Evolutionary conservation across 2,888 invertebrate genomes (phyloP).

Genomic region (Protophormia terraenovae): DNA sequence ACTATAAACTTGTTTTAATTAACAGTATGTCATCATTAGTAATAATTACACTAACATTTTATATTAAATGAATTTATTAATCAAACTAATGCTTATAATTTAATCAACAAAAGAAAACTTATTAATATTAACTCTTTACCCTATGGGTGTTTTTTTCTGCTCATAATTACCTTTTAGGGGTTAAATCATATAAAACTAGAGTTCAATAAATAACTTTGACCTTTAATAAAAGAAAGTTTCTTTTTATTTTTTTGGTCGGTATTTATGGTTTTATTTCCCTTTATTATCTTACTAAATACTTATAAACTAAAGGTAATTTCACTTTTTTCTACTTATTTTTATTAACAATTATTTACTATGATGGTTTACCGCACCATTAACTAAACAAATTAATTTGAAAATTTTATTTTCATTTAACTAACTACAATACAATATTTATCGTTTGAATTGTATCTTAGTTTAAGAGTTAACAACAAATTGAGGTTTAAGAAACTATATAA

Average conservation of each 20-base stretch:
- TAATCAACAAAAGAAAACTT: not conserved
- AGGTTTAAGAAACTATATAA: not conserved
- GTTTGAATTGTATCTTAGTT: not conserved
- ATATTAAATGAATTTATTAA: not conserved
- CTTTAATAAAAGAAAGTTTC: not conserved
- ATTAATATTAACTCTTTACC: not conserved
- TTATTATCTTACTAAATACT: not conserved
- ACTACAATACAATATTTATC: not conserved
- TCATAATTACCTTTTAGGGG: not conserved
- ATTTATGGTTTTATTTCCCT: not conserved
- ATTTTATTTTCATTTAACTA: too few relatives aligned
- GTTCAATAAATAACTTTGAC: not conserved
- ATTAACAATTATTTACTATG: too few relatives aligned
- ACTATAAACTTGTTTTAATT: not conserved
- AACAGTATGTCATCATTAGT: not conserved
- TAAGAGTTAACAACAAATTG: not conserved
- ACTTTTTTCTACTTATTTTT: not conserved
- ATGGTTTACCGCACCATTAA: not conserved
- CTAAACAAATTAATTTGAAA: not conserved
- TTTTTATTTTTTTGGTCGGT: not conserved
- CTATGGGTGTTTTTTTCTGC: not conserved
- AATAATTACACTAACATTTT: not conserved
- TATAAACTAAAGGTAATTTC: not conserved
- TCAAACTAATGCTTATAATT: not conserved
- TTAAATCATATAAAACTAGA: not conserved